Evolutionary conservation across 2,113 vertebrate species (phyloP).

Genomic region (Sporophila hypoxantha): DNA sequence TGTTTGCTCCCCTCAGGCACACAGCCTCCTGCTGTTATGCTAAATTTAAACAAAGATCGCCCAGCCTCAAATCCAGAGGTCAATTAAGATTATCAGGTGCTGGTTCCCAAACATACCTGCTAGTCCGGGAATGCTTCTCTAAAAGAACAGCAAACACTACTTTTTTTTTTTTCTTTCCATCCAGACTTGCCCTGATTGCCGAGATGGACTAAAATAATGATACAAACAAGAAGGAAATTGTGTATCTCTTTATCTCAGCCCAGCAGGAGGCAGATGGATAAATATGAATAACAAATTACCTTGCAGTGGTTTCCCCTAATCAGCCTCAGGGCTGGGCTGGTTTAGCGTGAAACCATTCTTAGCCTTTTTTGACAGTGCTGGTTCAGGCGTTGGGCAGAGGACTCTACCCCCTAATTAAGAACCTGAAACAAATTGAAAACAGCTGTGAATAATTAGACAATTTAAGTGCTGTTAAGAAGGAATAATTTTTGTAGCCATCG

Average conservation of each 20-base stretch:
- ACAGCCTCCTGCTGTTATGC: slow-evolving; percentile 15
- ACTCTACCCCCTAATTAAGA: slow-evolving; percentile 86
- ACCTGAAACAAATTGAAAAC: slow-evolving; percentile 84
- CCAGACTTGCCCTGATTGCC: slow-evolving; percentile 29
- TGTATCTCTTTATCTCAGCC: slow-evolving; percentile 42
- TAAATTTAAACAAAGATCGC: slow-evolving; percentile 43
- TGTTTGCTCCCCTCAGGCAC: slow-evolving; percentile 14
- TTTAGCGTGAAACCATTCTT: slow-evolving; percentile 60
- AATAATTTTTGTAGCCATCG: slow-evolving; percentile 93
- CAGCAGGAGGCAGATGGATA: slow-evolving; percentile 59
- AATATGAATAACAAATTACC: slow-evolving; percentile 73
- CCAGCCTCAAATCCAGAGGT: slow-evolving; percentile 60
- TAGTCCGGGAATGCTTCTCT: slow-evolving; percentile 50
- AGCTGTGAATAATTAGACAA: slow-evolving; percentile 98
- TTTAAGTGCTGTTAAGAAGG: slow-evolving; percentile 92
- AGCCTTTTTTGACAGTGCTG: slow-evolving; percentile 66
- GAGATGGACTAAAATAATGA: slow-evolving; percentile 66
- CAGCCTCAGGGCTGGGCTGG: slow-evolving; percentile 42
- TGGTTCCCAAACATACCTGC: slow-evolving; percentile 31
- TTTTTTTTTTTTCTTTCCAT: not conserved
- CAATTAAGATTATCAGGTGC: slow-evolving; percentile 73
- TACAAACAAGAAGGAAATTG: slow-evolving; percentile 54
- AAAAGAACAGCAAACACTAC: slow-evolving; percentile 59
- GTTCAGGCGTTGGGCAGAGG: slow-evolving; percentile 72
- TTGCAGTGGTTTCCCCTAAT: slow-evolving; percentile 70